Percentiles rank a stretch among this genome's conserved stretches.
phyloP scores from a whole-genome alignment of 2,797 vertebrate species.

The Crax fasciolata region DNA sequence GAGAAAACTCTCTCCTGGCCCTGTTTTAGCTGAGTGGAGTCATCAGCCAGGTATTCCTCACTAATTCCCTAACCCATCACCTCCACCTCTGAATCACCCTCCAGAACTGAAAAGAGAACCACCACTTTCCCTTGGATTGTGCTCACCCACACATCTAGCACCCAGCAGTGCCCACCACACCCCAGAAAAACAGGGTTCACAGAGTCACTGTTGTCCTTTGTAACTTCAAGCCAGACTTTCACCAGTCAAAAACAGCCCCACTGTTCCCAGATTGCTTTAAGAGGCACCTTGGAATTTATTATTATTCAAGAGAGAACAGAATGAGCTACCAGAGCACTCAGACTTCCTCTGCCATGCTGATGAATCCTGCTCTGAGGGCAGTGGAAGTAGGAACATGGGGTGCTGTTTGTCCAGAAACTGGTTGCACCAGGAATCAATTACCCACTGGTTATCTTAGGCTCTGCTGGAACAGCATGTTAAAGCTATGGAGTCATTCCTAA shows the following conservation, averaged over 20 bases:
- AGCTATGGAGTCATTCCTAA: background rate
- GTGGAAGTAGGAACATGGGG: background rate
- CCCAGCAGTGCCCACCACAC: background rate
- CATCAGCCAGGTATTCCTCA: background rate
- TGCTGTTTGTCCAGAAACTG: background rate
- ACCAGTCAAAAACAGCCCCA: background rate
- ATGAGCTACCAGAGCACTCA: background rate
- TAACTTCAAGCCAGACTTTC: background rate
- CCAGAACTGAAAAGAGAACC: background rate
- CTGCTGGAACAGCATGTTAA: background rate
- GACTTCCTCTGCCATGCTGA: rapidly evolving
- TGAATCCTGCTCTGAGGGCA: background rate
- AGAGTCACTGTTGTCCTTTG: background rate
- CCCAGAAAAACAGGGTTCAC: background rate
- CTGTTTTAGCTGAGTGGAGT: background rate
- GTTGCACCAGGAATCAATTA: background rate
- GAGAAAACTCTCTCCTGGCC: no score
- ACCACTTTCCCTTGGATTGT: background rate
- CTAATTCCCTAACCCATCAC: background rate
- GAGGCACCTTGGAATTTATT: background rate
- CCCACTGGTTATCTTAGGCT: background rate
- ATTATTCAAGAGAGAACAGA: background rate
- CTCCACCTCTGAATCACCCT: background rate
- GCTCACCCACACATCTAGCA: background rate
- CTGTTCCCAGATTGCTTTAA: background rate